phyloP scores from a whole-genome alignment of 2,113 vertebrate species.

The Hucho hucho region DNA sequence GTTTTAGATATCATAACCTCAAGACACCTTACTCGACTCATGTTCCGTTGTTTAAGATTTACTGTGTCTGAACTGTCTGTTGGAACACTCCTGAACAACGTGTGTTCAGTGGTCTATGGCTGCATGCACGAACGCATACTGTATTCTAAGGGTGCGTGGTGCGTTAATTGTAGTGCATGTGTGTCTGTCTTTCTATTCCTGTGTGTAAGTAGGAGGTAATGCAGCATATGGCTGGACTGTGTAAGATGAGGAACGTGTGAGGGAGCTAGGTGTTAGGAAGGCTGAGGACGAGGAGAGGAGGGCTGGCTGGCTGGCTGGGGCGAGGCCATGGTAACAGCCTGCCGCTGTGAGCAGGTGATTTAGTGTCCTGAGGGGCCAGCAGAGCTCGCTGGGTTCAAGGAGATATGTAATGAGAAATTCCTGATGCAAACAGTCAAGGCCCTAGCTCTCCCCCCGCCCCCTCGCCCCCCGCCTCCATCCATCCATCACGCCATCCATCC shows the following conservation, averaged over 20 bases:
- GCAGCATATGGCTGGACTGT: neutral
- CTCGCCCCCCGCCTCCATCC: constrained; percentile 42
- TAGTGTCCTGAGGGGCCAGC: constrained; percentile 62
- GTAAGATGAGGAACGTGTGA: constrained; percentile 1
- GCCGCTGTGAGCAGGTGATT: constrained; percentile 69
- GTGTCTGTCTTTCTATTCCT: neutral
- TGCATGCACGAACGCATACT: too few species aligned
- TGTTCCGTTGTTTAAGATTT: too few species aligned
- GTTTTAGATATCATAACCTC: neutral
- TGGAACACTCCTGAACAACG: too few species aligned
- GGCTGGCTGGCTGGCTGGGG: constrained; percentile 80
- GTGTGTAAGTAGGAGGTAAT: neutral
- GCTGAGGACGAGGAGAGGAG: constrained; percentile 16
- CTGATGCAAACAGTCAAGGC: constrained; percentile 74
- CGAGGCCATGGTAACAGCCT: constrained; percentile 68
- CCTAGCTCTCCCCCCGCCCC: constrained; percentile 34
- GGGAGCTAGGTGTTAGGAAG: constrained; percentile 16
- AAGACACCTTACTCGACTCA: too few species aligned
- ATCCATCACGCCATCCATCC: constrained; percentile 55
- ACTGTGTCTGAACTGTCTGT: too few species aligned
- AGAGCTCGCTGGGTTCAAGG: constrained; percentile 78
- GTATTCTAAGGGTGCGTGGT: neutral
- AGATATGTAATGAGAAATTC: constrained; percentile 82
- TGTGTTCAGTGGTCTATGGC: too few species aligned
- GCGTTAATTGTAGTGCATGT: neutral